Evolutionary conservation across 92 coral and sea anemone species (phyloP).

Genomic region (Porites rus): DNA sequence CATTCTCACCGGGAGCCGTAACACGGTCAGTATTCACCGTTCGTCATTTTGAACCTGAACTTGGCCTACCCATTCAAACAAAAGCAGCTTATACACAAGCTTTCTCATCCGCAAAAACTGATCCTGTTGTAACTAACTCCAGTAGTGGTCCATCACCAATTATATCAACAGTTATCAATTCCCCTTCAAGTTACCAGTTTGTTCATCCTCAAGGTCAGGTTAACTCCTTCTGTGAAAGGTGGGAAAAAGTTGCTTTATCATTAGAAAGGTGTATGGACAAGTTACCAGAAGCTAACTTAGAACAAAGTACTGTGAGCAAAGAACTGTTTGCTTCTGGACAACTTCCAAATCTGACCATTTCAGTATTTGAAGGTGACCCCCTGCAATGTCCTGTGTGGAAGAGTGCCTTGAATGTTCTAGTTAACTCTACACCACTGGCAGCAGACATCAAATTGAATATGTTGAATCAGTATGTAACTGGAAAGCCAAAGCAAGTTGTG

Average conservation of each 20-base stretch:
- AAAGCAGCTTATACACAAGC: background rate
- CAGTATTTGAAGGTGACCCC: too few species aligned
- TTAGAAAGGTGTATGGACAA: conserved; percentile 49
- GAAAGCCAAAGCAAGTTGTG: too few species aligned
- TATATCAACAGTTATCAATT: conserved; percentile 5
- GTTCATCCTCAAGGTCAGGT: background rate
- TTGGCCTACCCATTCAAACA: conserved; percentile 17
- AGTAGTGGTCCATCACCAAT: conserved; percentile 10
- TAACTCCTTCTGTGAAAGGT: background rate
- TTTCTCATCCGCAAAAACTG: background rate
- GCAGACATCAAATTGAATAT: too few species aligned
- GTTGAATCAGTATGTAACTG: too few species aligned
- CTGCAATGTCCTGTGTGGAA: too few species aligned
- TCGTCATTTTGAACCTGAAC: conserved; percentile 7
- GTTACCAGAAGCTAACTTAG: background rate
- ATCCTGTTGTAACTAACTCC: background rate
- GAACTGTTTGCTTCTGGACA: too few species aligned
- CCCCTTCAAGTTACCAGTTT: background rate
- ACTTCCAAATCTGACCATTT: too few species aligned
- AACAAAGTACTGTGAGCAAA: too few species aligned
- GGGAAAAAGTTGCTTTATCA: conserved; percentile 24
- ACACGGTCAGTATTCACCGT: conserved; percentile 6
- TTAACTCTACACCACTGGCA: too few species aligned
- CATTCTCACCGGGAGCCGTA: conserved; percentile 12
- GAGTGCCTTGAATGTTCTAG: too few species aligned